Conservation (phyloP, 2,113 vertebrate species). For the Bos taurus region DNA sequence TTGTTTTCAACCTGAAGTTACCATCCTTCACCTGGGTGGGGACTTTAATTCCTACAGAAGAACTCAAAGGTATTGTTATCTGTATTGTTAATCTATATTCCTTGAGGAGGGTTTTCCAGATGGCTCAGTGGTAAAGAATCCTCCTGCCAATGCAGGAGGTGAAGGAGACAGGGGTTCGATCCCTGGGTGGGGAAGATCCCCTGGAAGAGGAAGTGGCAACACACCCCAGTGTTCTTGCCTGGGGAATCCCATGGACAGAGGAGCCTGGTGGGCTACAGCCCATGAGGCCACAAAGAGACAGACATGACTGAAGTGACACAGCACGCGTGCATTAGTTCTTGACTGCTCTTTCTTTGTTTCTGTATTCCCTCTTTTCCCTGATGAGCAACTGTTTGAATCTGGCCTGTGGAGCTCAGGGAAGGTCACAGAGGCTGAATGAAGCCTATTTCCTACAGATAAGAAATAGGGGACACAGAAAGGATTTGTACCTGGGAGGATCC, state of each 20-base stretch:
- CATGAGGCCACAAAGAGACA: background rate
- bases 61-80: background rate
- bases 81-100: background rate
- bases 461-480: background rate
- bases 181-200: background rate
- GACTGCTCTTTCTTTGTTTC: background rate
- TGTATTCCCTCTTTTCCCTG: background rate
- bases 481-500: background rate
- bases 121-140: background rate
- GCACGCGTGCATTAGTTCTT: background rate
- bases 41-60: background rate
- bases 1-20: background rate
- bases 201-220: background rate
- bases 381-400: background rate
- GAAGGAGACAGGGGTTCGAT: background rate
- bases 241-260: background rate
- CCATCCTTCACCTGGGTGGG: background rate
- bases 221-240: background rate
- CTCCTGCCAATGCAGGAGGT: background rate
- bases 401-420: background rate
- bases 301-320: background rate
- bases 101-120: background rate
- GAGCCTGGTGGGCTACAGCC: background rate
- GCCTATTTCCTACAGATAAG: background rate
- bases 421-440: background rate